Conservation (phyloP, 2,888 invertebrate genomes). For the Drosophila recens region DNA sequence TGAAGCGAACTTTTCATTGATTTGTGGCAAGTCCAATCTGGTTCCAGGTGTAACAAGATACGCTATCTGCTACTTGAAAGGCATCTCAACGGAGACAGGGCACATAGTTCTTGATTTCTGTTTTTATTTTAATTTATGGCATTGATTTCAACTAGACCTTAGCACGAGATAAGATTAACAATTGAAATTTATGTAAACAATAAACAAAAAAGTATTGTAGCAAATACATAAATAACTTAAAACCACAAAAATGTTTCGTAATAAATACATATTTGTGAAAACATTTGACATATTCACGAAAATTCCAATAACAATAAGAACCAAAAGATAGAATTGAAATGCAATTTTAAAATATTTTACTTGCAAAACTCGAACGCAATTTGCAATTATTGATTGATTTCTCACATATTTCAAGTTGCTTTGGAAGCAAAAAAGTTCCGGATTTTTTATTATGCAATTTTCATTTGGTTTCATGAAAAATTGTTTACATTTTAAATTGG, state of each 20-base stretch:
- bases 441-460: slow-evolving; percentile 11
- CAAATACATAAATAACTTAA: slow-evolving; percentile 4
- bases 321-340: slow-evolving; percentile 6
- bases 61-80: slow-evolving; percentile 13
- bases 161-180: slow-evolving; percentile 47
- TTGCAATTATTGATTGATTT: slow-evolving; percentile 28
- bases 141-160: slow-evolving; percentile 31
- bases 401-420: slow-evolving; percentile 24
- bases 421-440: slow-evolving; percentile 6
- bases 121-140: slow-evolving; percentile 30
- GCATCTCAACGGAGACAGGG: slow-evolving; percentile 1
- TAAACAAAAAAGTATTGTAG: background rate
- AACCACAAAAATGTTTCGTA: slow-evolving; percentile 18
- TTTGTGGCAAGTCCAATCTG: slow-evolving; percentile 37
- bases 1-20: slow-evolving; percentile 13
- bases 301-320: background rate
- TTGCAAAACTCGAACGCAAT: slow-evolving; percentile 12
- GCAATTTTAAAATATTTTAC: slow-evolving; percentile 26
- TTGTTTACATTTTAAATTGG: slow-evolving; percentile 37
- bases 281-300: slow-evolving; percentile 5
- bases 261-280: slow-evolving; percentile 19
- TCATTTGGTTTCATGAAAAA: slow-evolving; percentile 24
- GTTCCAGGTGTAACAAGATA: slow-evolving; percentile 31
- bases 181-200: slow-evolving; percentile 23
- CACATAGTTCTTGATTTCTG: slow-evolving; percentile 1